Evolutionary conservation across 1,140 invertebrate species (phyloP).

Genomic region (Cryptotermes secundus): DNA sequence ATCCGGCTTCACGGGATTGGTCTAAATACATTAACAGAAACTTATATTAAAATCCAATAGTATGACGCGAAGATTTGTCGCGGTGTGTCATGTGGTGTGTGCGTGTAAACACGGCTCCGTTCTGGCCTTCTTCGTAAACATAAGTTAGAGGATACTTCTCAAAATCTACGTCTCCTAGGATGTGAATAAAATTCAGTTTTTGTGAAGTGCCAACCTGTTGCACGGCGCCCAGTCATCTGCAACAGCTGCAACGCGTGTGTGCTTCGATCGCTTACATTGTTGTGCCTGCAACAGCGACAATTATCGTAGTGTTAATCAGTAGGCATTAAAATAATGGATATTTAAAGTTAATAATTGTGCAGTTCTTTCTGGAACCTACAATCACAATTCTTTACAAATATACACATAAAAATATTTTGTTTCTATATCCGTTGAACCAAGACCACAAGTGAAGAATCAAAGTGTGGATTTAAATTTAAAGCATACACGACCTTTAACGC

Average conservation of each 20-base stretch:
- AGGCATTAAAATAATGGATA: no score
- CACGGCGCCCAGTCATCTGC: background rate
- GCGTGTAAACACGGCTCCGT: background rate
- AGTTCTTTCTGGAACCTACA: no score
- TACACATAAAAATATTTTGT: no score
- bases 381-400: no score
- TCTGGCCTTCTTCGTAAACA: background rate
- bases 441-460: no score
- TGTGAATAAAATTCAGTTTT: background rate
- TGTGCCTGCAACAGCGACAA: no score
- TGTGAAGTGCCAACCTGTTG: background rate
- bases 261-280: background rate
- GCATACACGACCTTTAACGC: no score
- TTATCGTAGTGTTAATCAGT: no score
- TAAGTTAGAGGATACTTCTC: background rate
- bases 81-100: background rate
- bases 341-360: no score
- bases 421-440: no score
- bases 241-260: background rate
- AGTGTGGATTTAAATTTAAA: no score
- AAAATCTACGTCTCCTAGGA: background rate
- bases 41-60: conserved; percentile 14
- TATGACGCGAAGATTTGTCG: background rate
- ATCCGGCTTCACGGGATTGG: background rate
- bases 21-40: background rate